Evolutionary conservation across 2,113 vertebrate genomes (phyloP), one percentile per base, ranked within the genome.

Genomic region (Entelurus aequoreus): DNA sequence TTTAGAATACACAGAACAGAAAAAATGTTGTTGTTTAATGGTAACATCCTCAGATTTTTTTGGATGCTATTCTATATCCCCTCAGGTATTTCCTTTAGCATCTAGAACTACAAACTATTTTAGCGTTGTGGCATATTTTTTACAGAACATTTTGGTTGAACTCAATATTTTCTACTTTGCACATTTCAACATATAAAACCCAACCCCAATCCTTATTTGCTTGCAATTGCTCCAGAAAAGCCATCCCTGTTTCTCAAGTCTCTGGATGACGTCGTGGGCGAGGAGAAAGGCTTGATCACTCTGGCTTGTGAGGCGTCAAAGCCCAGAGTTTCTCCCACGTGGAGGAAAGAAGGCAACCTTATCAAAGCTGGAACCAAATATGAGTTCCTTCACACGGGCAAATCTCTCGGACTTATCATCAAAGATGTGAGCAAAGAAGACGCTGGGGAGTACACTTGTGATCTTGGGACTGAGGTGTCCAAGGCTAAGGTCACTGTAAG

Each of bases 231-330:
- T 75, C 1, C 87, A 99, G 97, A 93, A 69, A 98, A 97, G 73
- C 92, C 86, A 0, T 91, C 85, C 4, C 87, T 96, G 44, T 99
- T 98, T 86, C 88, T 98, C 83, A 98, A 96, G 71, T 89, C 90
- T 2, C 64, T 98, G 57, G 95, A 98, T 0, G 95, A 99, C 0
- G 79, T 92, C 37, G 86, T 90, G 0, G 94, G 87, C 3, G 95
- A 98, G 69, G 95, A 95, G 60, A 85, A 86, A 35, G 89, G 94
- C 10, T 84, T 86, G 14, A 84, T 98, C 72, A 90, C 92, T 7
- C 80, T 98, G 80, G 81, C 94, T 1, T 98, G 96, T 7, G 96
- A 97, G 75, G 92, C 91, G 50, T 98, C 94, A 8, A 94, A 97
- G 58, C 91, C 94, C 2, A 91, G 91, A 16, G 94, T 95, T 51